Base-by-base conservation (phyloP, 2,797 vertebrate species). In the Artibeus jamaicensis region DNA sequence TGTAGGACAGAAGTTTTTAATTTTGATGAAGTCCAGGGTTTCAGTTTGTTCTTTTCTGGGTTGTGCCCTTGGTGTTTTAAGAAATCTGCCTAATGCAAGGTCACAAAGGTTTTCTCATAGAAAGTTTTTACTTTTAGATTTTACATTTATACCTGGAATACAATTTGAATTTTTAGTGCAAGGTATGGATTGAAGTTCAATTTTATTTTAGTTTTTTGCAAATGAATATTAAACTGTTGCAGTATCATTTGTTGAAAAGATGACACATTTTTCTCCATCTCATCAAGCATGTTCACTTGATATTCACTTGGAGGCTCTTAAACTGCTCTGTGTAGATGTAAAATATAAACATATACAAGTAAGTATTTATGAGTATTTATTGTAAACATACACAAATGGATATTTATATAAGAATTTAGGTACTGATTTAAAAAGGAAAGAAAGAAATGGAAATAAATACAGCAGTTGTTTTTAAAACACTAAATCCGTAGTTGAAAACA, bases 401-500 rank as follows among this genome's bases (percentile, higher is more conserved):
- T 74, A 74, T 46, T 65, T 65, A 46, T 74, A 24, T 57, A 24
- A 57, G 16, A 55, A 53, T 22, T 55, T 55, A 55, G 21, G 21
- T 95, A 67, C 53, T 94, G 46, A 83, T 62, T 89, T 92, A 62
- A 86, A 89, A 86, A 55, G 86, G 24, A 96, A 71, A 93, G 24
- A 95, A 70, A 93, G 86, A 89, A 83, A 78, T 78, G 18, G 59
- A 91, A 93, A 86, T 70, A 93, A 7, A 39, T 93, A 22, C 21
- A 32, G 3, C 57, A n/a, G 22, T 59, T 65, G 19, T 77, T 78
- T 92, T 87, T 83, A 44, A 26, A 89, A 93, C 50, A 90, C 9
- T 84, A 76, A 96, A 73, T 84, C 3, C 32, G 15, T 76, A 76
- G 16, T 86, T 93, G 24, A 82, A 81, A 67, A 78, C 22, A 37